Percentiles rank a stretch among this genome's conserved stretches.
Conservation (phyloP, 2,888 invertebrate genomes). For the Tigriopus californicus region DNA sequence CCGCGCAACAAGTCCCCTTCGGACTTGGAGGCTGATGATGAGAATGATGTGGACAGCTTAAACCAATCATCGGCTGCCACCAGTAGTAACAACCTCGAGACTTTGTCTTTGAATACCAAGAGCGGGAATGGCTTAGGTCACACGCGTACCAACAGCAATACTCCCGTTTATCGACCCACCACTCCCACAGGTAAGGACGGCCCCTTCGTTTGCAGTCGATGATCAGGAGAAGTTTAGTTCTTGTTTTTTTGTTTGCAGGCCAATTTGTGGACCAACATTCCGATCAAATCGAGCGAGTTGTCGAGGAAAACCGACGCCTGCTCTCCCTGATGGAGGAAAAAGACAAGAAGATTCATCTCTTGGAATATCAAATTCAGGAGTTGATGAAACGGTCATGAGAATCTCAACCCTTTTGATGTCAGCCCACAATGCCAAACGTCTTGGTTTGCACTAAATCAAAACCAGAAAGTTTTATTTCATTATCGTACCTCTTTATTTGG, state of each 20-base stretch:
- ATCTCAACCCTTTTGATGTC: no score
- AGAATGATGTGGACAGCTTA: constrained; percentile 34
- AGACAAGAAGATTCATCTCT: constrained; percentile 28
- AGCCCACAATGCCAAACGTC: no score
- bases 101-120: neutral
- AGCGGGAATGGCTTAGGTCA: neutral
- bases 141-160: neutral
- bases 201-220: no score
- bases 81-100: neutral
- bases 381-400: constrained; percentile 22
- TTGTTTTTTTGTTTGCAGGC: no score
- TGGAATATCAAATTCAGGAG: constrained; percentile 27
- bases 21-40: constrained; percentile 40
- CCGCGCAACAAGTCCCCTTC: neutral
- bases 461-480: no score
- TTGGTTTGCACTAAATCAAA: no score
- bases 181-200: constrained; percentile 4
- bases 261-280: no score
- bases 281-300: neutral
- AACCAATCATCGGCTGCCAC: neutral
- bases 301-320: constrained; percentile 28
- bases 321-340: constrained; percentile 28
- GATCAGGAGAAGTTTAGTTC: no score
- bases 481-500: no score
- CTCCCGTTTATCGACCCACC: neutral